Conservation (phyloP, 2,888 invertebrate species). For the Litoditis marina region DNA sequence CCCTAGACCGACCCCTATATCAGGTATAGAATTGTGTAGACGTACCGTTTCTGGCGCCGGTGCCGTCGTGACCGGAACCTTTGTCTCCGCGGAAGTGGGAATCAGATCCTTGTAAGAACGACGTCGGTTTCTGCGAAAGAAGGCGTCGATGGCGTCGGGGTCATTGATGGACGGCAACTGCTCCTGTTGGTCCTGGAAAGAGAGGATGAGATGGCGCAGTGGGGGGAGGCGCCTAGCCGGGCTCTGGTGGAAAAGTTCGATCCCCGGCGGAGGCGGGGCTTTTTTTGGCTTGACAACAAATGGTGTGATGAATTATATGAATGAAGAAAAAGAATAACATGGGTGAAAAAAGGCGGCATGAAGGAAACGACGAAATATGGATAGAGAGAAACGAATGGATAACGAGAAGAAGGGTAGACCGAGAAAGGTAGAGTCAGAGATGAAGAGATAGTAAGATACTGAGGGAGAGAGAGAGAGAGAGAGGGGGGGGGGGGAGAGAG, state of each 20-base stretch:
- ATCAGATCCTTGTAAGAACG: constrained; percentile 1
- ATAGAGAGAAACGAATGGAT: background rate
- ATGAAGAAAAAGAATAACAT: background rate
- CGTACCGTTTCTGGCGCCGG: too few relatives aligned
- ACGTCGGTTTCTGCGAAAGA: constrained; percentile 3
- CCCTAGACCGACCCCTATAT: too few relatives aligned
- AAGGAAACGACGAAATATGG: background rate
- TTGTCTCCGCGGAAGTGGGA: background rate
- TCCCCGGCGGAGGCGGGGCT: too few relatives aligned
- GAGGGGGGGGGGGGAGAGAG: background rate
- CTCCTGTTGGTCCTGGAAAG: background rate
- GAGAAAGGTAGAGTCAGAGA: too few relatives aligned
- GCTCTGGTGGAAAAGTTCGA: too few relatives aligned
- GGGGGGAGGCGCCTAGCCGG: too few relatives aligned
- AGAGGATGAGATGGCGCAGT: too few relatives aligned
- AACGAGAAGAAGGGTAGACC: too few relatives aligned
- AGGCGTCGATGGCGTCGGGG: constrained; percentile 7
- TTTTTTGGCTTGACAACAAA: too few relatives aligned
- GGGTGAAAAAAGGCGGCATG: background rate
- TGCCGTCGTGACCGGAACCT: too few relatives aligned
- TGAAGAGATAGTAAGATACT: background rate
- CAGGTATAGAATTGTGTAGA: too few relatives aligned
- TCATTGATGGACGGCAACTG: constrained; percentile 4
- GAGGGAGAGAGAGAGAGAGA: constrained; percentile 3
- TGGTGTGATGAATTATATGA: background rate